Conservation (phyloP, 2,888 invertebrate species). For the Noctua fimbriata region DNA sequence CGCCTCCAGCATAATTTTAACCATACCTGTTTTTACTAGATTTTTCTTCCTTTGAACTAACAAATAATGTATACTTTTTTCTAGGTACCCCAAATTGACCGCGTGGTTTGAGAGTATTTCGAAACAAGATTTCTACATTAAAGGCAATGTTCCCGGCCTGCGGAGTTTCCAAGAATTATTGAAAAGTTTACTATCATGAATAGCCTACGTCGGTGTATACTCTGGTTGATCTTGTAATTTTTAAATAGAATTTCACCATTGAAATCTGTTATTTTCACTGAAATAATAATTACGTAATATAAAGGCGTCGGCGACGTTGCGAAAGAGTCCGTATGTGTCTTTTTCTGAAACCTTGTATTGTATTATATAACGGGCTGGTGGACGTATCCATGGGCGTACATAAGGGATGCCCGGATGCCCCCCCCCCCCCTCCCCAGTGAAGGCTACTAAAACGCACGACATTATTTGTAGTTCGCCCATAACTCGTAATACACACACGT, state of each 20-base stretch:
- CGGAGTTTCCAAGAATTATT: slow-evolving; percentile 56
- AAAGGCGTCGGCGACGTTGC: neutral
- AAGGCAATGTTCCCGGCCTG: slow-evolving; percentile 70
- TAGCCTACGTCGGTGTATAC: neutral
- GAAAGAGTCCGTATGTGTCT: neutral
- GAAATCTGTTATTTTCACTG: neutral
- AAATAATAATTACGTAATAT: neutral
- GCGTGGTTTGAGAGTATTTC: slow-evolving; percentile 76
- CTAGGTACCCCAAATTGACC: slow-evolving; percentile 77
- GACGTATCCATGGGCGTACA: neutral
- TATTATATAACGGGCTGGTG: neutral
- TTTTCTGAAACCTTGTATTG: neutral
- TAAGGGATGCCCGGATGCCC: too few species aligned
- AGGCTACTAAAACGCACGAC: too few species aligned
- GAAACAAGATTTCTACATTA: slow-evolving; percentile 76
- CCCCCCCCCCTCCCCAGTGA: too few species aligned
- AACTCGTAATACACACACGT: too few species aligned
- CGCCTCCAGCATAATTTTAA: neutral
- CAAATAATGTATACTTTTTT: slow-evolving; percentile 49
- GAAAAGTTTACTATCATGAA: slow-evolving; percentile 39
- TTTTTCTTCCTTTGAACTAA: neutral
- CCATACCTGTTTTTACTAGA: neutral
- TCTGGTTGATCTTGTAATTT: neutral
- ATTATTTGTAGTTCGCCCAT: too few species aligned
- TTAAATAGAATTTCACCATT: neutral